Conservation (phyloP, 2,113 vertebrate genomes). For the Sturnira hondurensis region DNA sequence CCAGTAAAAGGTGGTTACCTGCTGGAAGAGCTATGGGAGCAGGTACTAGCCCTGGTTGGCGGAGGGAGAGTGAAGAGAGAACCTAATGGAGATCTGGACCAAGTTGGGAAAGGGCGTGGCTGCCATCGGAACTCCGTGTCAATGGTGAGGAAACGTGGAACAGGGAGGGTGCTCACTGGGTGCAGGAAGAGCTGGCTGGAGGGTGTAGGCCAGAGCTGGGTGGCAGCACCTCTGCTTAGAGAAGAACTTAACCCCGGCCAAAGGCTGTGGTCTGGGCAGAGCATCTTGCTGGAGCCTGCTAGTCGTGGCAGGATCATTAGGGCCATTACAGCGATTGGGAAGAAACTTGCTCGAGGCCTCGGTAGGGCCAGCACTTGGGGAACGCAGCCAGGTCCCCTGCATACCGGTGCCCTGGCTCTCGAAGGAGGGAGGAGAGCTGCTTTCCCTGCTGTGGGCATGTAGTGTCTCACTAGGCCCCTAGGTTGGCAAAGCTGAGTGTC, state of each 20-base stretch:
- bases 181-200: neutral
- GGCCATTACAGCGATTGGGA: neutral
- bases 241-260: neutral
- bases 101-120: neutral
- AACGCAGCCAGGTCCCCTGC: neutral
- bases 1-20: neutral
- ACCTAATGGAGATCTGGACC: neutral
- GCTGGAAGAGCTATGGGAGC: neutral
- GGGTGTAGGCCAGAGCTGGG: neutral
- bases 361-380: neutral
- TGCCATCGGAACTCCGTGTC: neutral
- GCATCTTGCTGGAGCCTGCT: neutral
- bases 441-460: neutral
- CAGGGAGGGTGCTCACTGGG: neutral
- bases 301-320: neutral
- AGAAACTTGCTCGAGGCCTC: neutral
- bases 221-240: neutral
- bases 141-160: neutral
- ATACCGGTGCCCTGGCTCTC: neutral
- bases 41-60: neutral
- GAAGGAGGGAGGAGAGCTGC: neutral
- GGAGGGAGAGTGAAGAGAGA: neutral
- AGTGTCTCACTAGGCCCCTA: neutral
- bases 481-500: neutral
- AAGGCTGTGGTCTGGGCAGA: neutral